Evolutionary conservation across 2,113 vertebrate species (phyloP), one percentile per base, ranked within the genome.

Genomic region (Phylloscopus trochilus): DNA sequence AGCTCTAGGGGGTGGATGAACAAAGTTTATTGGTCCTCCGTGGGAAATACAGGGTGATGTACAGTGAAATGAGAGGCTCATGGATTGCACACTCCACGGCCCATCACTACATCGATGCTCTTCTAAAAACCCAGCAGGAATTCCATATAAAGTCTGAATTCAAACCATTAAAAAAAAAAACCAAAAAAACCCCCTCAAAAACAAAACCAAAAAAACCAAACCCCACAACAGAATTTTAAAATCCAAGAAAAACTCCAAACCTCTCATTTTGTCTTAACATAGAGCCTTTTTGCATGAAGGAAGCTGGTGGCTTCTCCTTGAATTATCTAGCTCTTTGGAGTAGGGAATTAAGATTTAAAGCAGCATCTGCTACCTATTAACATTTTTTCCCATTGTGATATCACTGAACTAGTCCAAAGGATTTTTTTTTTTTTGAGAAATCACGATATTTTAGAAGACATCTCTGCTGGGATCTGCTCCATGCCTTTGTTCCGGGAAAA

Each of bases 291-390:
- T 2, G 1, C 37, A 35, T 3, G 1, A 59, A 75, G 56, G 35
- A 51, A 78, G 16, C 52, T 41, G 60, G 33, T 81, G 73, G 31
- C 63, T 86, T 76, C 70, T 76, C 46, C 68, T 62, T 11, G 58
- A 59, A 27, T 87, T 33, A 30, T 66, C 64, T 28, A 27, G 9
- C 14, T 92, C 53, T 88, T 56, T 26, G 15, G 44, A 62, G 26
- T 62, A 59, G 44, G 44, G 68, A 85, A 56, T 89, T 56, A 69
- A 93, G 87, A 53, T 14, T 76, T 85, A 75, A 67, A 28, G 79
- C 75, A 80, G 66, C 93, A 88, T 90, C 92, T 96, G 86, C 59
- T 95, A 35, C 78, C 63, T 51, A 58, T 93, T 97, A 95, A 87
- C 66, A 67, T 94, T 83, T 87, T 87, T 82, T 47, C 85, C 56